Evolutionary conservation across 2,888 invertebrate genomes (phyloP).

Genomic region (Cantharis rufa): DNA sequence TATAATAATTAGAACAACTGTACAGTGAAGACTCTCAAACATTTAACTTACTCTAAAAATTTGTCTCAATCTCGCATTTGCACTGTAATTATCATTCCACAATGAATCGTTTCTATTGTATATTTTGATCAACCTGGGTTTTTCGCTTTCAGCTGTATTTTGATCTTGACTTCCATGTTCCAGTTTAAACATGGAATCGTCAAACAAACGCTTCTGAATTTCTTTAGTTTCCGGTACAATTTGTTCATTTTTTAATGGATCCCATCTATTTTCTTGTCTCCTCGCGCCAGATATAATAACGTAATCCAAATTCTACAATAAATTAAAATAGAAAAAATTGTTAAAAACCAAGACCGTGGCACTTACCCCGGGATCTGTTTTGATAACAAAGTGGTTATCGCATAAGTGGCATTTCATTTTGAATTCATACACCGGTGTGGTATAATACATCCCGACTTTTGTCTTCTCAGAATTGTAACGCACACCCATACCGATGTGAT

Average conservation of each 20-base stretch:
- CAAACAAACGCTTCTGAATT: slow-evolving; percentile 83
- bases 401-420: slow-evolving; percentile 99
- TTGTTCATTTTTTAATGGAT: slow-evolving; percentile 94
- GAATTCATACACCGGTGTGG: slow-evolving; percentile 96
- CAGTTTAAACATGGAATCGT: slow-evolving; percentile 97
- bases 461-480: slow-evolving; percentile 94
- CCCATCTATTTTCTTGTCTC: slow-evolving; percentile 97
- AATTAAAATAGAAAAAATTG: background rate
- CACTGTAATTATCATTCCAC: slow-evolving; percentile 92
- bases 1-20: slow-evolving; percentile 13
- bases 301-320: slow-evolving; percentile 90
- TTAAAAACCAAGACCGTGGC: background rate
- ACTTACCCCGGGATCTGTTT: slow-evolving; percentile 94
- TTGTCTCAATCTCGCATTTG: slow-evolving; percentile 83
- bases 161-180: slow-evolving; percentile 89
- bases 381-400: slow-evolving; percentile 96
- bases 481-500: slow-evolving; percentile 99
- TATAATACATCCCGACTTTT: slow-evolving; percentile 96
- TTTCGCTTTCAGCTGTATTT: slow-evolving; percentile 68
- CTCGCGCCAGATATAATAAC: slow-evolving; percentile 92
- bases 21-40: background rate
- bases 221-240: slow-evolving; percentile 91
- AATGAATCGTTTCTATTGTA: slow-evolving; percentile 78
- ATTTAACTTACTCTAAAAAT: slow-evolving; percentile 76
- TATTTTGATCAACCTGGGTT: slow-evolving; percentile 74